Percentiles rank a stretch among this genome's conserved stretches.
These are phyloP conservation scores for Eonycteris spelaea DNA, from an alignment of 2,113 vertebrate genomes.

Conservation along the genomic window DNA sequence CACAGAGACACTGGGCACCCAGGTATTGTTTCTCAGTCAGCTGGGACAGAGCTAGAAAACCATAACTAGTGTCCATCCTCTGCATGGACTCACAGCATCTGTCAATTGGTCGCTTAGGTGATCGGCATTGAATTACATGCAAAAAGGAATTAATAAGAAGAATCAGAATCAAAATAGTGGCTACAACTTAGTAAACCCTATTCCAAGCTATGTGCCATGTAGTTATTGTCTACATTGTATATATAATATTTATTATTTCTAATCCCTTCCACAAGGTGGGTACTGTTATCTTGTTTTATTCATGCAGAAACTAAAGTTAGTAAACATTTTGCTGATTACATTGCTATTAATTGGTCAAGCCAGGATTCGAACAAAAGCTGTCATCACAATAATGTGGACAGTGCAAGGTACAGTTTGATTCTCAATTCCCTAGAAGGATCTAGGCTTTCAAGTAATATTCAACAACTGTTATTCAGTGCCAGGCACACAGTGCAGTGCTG, in stretches of 20 bases:
- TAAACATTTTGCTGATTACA: background rate
- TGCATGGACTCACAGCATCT: background rate
- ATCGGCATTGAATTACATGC: background rate
- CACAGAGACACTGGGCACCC: background rate
- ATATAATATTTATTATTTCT: background rate
- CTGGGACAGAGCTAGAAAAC: background rate
- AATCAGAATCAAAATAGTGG: background rate
- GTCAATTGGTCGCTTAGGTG: background rate
- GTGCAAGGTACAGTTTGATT: no score
- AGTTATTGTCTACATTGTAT: background rate
- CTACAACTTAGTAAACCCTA: background rate
- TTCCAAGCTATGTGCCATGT: background rate
- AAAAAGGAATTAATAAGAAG: background rate
- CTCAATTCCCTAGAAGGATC: background rate
- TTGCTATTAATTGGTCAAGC: background rate
- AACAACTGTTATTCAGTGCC: background rate
- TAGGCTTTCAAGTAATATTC: background rate
- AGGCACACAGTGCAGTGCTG: fast-evolving
- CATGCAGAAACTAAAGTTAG: background rate
- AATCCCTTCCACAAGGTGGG: background rate
- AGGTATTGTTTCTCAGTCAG: background rate
- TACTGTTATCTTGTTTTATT: background rate
- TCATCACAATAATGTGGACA: background rate
- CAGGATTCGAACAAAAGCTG: background rate
- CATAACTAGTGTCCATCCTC: background rate